These are phyloP conservation scores for Ernsta delagoae DNA, from an alignment of 2,888 invertebrate species.

Conservation along the genomic window DNA sequence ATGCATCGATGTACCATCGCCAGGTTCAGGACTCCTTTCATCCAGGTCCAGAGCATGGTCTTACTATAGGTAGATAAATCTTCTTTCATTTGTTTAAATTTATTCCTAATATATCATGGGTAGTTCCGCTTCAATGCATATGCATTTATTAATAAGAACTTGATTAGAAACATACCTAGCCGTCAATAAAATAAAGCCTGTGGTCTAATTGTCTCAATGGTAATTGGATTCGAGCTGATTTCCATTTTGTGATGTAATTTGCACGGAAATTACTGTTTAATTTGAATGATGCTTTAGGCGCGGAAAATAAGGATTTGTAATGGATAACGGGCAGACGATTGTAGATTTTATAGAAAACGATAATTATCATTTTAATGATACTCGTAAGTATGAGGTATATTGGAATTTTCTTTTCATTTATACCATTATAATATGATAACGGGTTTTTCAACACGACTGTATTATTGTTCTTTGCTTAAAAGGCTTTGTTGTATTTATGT, in stretches of 20 bases:
- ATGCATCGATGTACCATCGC: too few relatives aligned
- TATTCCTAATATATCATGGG: too few relatives aligned
- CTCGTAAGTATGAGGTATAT: too few relatives aligned
- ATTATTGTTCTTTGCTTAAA: too few relatives aligned
- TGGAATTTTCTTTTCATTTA: too few relatives aligned
- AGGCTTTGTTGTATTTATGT: too few relatives aligned
- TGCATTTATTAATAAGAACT: slow-evolving; percentile 9
- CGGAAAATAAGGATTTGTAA: slow-evolving; percentile 9
- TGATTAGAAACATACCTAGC: slow-evolving; percentile 11
- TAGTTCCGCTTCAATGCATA: neutral
- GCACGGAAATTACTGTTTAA: slow-evolving; percentile 8
- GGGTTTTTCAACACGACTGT: too few relatives aligned
- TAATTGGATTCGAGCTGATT: slow-evolving; percentile 26
- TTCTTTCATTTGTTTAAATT: too few relatives aligned
- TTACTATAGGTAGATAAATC: too few relatives aligned
- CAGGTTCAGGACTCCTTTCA: too few relatives aligned
- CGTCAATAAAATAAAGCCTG: slow-evolving; percentile 19
- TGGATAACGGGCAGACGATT: neutral
- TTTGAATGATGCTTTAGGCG: slow-evolving; percentile 7
- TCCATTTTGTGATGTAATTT: slow-evolving; percentile 15
- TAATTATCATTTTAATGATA: neutral
- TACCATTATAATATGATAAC: too few relatives aligned
- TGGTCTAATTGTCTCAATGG: slow-evolving; percentile 26
- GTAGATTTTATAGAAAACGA: neutral
- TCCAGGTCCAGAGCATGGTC: too few relatives aligned